Percentiles rank a stretch among this genome's conserved stretches.
These are phyloP conservation scores for Microcebus jonahi DNA, from an alignment of 2,113 vertebrate genomes.

Conservation along the genomic window DNA sequence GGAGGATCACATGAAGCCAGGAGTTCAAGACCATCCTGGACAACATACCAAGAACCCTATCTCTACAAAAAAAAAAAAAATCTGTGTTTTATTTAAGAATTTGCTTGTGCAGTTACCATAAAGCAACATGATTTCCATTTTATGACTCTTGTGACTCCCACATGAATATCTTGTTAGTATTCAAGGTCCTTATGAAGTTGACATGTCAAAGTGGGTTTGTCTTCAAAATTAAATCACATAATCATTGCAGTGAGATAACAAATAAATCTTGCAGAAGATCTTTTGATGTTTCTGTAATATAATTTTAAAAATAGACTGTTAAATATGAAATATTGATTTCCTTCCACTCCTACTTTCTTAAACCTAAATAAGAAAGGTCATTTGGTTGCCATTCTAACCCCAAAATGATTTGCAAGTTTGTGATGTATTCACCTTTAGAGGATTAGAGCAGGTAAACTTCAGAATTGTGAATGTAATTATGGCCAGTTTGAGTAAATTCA, in stretches of 20 bases:
- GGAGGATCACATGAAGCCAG: not conserved
- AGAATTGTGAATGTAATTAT: not conserved
- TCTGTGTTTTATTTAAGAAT: not conserved
- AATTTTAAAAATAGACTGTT: slow-evolving; percentile 32
- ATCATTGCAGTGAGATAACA: not conserved
- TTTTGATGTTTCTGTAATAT: slow-evolving; percentile 17
- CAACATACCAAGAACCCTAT: not conserved
- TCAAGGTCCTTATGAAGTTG: not conserved
- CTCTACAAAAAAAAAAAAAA: not conserved
- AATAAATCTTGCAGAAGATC: not conserved
- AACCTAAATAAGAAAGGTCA: not conserved
- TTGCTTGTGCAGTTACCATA: not conserved
- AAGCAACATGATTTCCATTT: not conserved
- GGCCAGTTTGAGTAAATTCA: not conserved
- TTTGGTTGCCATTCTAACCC: not conserved
- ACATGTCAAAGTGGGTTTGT: not conserved
- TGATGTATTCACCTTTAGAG: not conserved
- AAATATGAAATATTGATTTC: slow-evolving; percentile 6
- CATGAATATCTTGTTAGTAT: not conserved
- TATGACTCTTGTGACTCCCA: not conserved
- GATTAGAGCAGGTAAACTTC: not conserved
- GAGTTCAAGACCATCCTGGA: not conserved
- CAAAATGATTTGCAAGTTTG: not conserved
- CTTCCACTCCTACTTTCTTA: not conserved
- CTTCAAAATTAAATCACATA: not conserved